Base-by-base conservation (phyloP, 2,888 invertebrate genomes). In the Drosophila subsilvestris region DNA sequence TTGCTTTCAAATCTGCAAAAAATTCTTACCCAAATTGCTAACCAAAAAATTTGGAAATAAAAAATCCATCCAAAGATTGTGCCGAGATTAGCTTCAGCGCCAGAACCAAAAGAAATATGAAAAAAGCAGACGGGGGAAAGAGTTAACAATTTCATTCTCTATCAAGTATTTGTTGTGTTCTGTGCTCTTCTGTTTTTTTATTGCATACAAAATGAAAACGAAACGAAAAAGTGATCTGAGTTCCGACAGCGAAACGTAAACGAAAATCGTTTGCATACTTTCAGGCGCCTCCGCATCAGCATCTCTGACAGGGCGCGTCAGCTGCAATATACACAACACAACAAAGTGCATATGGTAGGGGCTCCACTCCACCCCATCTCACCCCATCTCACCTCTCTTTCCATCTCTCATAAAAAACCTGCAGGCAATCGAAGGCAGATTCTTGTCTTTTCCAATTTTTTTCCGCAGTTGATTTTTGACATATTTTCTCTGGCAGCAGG, bases 381-480 rank as follows among this genome's bases (percentile, higher is more conserved):
- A 22, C 50, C n/a, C 42, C n/a, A n/a, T n/a, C n/a, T n/a, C n/a
- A n/a, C n/a, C 50, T 43, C 57, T 54, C 22, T 10, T 29, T 61
- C 48, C 57, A 50, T 53, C 18, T 51, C 47, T 51, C 43, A 47
- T 25, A 51, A 32, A 50, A 49, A 25, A 48, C 70, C 83, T 79
- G 65, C 73, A 67, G 82, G 86, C 89, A 66, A 78, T 80, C 72
- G 85, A 80, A 75, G 72, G 58, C 71, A 67, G 65, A 60, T 50
- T 56, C 54, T 47, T 61, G 67, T 59, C 67, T 73, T 48, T 17
- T 55, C 48, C 57, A 42, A 45, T 45, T 55, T 76, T 58, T 63
- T 66, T 66, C 54, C 61, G 45, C 54, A 68, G 63, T 74, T 83
- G 88, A 83, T 83, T 84, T 83, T 86, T 86, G 87, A 86, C 83